Evolutionary conservation across 2,888 invertebrate species (phyloP).

Genomic region (Sclerodermus sp.): DNA sequence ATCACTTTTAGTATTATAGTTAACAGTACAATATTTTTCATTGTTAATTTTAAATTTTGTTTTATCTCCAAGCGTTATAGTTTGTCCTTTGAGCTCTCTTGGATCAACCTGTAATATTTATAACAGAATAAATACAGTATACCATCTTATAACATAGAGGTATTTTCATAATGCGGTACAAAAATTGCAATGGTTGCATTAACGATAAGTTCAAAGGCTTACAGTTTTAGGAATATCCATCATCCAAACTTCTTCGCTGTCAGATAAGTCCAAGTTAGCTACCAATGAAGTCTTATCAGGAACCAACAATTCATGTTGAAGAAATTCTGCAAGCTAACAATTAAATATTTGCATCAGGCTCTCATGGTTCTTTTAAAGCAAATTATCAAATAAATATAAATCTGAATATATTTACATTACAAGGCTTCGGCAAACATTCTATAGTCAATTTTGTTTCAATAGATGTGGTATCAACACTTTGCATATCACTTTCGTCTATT

Average conservation of each 20-base stretch:
- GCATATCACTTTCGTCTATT: no score
- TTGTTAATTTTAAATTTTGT: conserved; percentile 35
- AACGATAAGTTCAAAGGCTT: conserved; percentile 4
- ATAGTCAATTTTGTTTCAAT: no score
- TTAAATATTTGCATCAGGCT: not conserved
- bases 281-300: conserved; percentile 19
- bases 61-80: conserved; percentile 31
- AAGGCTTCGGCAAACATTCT: conserved; percentile 19
- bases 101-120: conserved; percentile 30
- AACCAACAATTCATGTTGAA: conserved; percentile 23
- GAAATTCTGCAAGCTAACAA: conserved; percentile 32
- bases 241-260: conserved; percentile 41
- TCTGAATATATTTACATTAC: conserved; percentile 13
- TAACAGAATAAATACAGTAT: not conserved
- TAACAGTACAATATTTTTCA: conserved; percentile 30
- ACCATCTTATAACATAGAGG: not conserved
- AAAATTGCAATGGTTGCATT: not conserved
- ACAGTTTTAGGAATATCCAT: conserved; percentile 41
- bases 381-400: not conserved
- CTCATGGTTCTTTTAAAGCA: no score
- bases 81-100: conserved; percentile 29
- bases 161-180: not conserved
- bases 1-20: conserved; percentile 16
- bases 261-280: conserved; percentile 33
- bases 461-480: no score